Percentiles rank a stretch among this genome's conserved stretches.
These are phyloP conservation scores for Charanyca ferruginea DNA, from an alignment of 2,888 invertebrate genomes.

Conservation along the genomic window DNA sequence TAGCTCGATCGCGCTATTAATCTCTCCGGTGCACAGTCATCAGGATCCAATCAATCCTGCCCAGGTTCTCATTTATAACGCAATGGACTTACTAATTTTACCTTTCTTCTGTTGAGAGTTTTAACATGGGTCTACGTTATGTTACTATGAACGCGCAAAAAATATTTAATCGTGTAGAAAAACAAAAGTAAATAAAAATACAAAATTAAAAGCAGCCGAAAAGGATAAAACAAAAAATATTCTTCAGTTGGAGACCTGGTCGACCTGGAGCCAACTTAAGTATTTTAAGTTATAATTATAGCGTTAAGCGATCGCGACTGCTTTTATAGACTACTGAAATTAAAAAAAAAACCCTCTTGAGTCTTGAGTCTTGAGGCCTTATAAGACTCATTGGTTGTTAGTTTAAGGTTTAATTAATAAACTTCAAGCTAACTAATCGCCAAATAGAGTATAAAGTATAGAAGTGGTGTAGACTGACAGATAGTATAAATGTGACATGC, in stretches of 20 bases:
- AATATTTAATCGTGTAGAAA: not conserved
- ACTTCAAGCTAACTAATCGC: constrained; percentile 16
- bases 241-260: not conserved
- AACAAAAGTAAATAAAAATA: too few relatives aligned
- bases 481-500: constrained; percentile 14
- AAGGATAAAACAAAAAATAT: not conserved
- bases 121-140: constrained; percentile 10
- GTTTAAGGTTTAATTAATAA: constrained; percentile 9
- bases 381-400: not conserved
- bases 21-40: constrained; percentile 81
- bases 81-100: constrained; percentile 70
- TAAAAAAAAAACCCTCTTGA: too few relatives aligned
- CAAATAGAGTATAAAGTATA: not conserved
- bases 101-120: constrained; percentile 30
- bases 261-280: too few relatives aligned
- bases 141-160: not conserved
- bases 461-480: constrained; percentile 15
- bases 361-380: too few relatives aligned
- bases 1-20: constrained; percentile 73
- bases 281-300: too few relatives aligned
- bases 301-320: too few relatives aligned
- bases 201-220: too few relatives aligned
- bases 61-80: constrained; percentile 76
- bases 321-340: too few relatives aligned
- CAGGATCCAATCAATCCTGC: constrained; percentile 82